These are phyloP conservation scores for Aproaerema taeniolella DNA, from an alignment of 2,888 invertebrate genomes.

Conservation along the genomic window DNA sequence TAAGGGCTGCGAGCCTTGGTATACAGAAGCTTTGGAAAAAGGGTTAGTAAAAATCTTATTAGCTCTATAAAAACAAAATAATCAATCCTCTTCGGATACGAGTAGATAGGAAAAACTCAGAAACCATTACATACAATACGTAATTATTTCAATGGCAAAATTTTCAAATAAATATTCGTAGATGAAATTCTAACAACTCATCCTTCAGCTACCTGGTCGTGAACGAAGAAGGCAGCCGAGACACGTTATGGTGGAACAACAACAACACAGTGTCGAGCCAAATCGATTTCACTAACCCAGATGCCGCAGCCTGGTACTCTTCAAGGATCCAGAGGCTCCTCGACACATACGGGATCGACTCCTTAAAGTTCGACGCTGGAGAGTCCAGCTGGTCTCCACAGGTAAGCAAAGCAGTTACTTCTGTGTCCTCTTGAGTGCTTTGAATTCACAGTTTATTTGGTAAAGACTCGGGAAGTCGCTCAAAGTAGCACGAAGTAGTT, in stretches of 20 bases:
- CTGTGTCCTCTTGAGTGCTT: too few relatives aligned
- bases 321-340: slow-evolving; percentile 71
- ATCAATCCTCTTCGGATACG: too few relatives aligned
- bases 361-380: slow-evolving; percentile 90
- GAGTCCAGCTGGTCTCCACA: slow-evolving; percentile 83
- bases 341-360: slow-evolving; percentile 80
- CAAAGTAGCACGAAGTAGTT: too few relatives aligned
- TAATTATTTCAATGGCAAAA: too few relatives aligned
- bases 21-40: slow-evolving; percentile 72
- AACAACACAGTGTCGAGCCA: slow-evolving; percentile 74
- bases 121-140: too few relatives aligned
- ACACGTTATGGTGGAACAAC: slow-evolving; percentile 74
- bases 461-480: too few relatives aligned
- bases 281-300: slow-evolving; percentile 85
- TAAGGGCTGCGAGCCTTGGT: slow-evolving; percentile 80
- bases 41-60: slow-evolving; percentile 73
- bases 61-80: too few relatives aligned
- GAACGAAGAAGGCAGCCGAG: slow-evolving; percentile 66
- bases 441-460: too few relatives aligned
- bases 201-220: slow-evolving; percentile 69
- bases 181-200: too few relatives aligned
- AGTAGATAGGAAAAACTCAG: too few relatives aligned
- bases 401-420: slow-evolving; percentile 45
- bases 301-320: slow-evolving; percentile 80
- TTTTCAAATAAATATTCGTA: too few relatives aligned